These are phyloP conservation scores for Brachypterus glaber DNA, from an alignment of 2,888 invertebrate genomes.

Conservation along the genomic window DNA sequence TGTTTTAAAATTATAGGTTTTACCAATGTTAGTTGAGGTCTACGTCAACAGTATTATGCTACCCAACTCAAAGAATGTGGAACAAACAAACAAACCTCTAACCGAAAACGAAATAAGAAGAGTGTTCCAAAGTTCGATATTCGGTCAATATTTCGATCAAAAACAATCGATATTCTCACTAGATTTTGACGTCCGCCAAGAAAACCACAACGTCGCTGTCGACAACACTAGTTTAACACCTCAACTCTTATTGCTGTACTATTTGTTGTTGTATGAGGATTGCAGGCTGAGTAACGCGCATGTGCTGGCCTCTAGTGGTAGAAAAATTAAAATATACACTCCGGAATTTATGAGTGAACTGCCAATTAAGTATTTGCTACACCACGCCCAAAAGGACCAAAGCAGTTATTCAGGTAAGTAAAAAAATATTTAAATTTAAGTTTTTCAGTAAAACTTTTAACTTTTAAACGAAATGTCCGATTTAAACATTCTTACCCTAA, in stretches of 20 bases:
- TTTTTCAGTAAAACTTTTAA: background rate
- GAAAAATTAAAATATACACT: conserved; percentile 76
- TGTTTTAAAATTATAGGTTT: too few species aligned
- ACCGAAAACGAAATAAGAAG: conserved; percentile 79
- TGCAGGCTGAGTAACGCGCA: conserved; percentile 67
- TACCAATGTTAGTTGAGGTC: conserved; percentile 88
- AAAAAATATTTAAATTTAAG: too few species aligned
- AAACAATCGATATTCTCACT: conserved; percentile 48
- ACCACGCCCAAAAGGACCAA: conserved; percentile 87
- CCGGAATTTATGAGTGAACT: conserved; percentile 80
- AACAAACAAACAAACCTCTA: conserved; percentile 80
- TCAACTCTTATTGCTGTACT: conserved; percentile 83
- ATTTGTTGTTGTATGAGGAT: conserved; percentile 86
- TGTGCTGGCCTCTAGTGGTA: conserved; percentile 54
- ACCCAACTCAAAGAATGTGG: conserved; percentile 54
- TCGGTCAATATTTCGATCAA: conserved; percentile 61
- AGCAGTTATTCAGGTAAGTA: conserved; percentile 79
- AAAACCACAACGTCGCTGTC: conserved; percentile 46
- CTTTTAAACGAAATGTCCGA: too few species aligned
- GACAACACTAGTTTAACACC: conserved; percentile 67
- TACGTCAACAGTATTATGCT: conserved; percentile 87
- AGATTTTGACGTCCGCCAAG: conserved; percentile 40
- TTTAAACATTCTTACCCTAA: too few species aligned
- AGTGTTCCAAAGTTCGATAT: conserved; percentile 71
- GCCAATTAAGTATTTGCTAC: conserved; percentile 86